phyloP scores from a whole-genome alignment of 2,888 invertebrate species.

The Cryptosula pallasiana region DNA sequence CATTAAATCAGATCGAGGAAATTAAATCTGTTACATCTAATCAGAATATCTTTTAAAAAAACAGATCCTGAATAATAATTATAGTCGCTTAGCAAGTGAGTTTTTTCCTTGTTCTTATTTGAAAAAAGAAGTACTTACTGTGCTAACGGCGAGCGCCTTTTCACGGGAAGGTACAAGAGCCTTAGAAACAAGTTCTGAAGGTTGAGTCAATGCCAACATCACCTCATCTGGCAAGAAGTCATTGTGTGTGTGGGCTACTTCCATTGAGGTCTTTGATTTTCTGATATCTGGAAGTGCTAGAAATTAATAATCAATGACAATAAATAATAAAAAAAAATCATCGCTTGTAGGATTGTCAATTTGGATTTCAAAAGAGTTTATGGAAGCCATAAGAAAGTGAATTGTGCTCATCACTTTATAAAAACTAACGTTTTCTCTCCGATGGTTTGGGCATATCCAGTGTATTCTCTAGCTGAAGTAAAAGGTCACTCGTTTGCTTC shows the following conservation, averaged over 20 bases:
- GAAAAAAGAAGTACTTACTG: no score
- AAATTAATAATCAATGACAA: neutral
- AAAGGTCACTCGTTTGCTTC: neutral
- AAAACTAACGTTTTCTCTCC: conserved; percentile 19
- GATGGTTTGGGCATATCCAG: neutral
- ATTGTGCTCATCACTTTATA: no score
- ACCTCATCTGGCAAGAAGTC: conserved; percentile 51
- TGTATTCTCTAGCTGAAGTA: neutral
- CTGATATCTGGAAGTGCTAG: conserved; percentile 14
- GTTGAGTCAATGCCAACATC: conserved; percentile 47
- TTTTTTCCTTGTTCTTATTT: no score
- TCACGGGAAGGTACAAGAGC: conserved; percentile 31
- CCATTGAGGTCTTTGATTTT: conserved; percentile 12
- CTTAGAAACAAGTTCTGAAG: conserved; percentile 31
- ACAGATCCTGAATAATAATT: no score
- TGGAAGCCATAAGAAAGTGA: no score
- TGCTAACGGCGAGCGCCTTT: conserved; percentile 37
- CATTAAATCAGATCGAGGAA: no score
- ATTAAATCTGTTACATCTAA: no score
- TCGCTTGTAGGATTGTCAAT: no score
- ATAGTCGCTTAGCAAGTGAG: no score
- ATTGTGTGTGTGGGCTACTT: conserved; percentile 34
- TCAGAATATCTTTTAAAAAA: no score
- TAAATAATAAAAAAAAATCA: no score
- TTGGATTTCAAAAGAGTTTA: no score